Evolutionary conservation across 2,113 vertebrate genomes (phyloP).

Genomic region (Chionodraco myersi): DNA sequence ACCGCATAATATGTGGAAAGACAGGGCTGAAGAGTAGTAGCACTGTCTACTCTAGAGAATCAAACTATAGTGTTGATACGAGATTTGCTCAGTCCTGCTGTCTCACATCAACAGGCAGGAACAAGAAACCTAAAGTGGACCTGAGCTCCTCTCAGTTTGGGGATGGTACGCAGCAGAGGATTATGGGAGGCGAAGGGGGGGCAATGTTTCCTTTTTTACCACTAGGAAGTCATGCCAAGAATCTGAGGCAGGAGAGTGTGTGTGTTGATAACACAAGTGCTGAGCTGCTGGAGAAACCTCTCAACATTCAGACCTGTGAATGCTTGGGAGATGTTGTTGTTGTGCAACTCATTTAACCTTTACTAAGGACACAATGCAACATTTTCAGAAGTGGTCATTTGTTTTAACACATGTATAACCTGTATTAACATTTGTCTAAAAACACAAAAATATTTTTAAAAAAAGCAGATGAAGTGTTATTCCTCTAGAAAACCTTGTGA

Average conservation of each 20-base stretch:
- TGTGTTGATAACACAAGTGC: conserved; percentile 29
- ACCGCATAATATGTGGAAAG: conserved; percentile 33
- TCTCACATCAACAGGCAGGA: conserved; percentile 9
- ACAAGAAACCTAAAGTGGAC: conserved; percentile 16
- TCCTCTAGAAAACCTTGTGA: background rate
- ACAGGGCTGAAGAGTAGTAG: conserved; percentile 10
- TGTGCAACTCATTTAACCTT: background rate
- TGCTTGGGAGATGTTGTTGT: background rate
- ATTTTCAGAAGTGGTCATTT: background rate
- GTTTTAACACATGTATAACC: background rate
- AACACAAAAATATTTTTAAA: too few species aligned
- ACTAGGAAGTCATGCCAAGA: conserved; percentile 87
- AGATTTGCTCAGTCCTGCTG: conserved; percentile 1
- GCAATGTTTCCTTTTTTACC: conserved; percentile 86
- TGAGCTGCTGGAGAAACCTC: background rate
- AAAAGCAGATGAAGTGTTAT: too few species aligned
- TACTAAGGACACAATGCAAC: background rate
- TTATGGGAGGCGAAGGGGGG: conserved; percentile 38
- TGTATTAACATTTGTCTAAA: background rate
- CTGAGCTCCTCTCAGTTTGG: conserved; percentile 22
- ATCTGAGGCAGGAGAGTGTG: conserved; percentile 71
- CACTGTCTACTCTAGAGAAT: background rate
- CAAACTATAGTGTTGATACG: background rate
- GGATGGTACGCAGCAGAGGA: conserved; percentile 37
- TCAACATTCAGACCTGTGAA: background rate